phyloP scores from a whole-genome alignment of 2,113 vertebrate species.

The Macrotus californicus region DNA sequence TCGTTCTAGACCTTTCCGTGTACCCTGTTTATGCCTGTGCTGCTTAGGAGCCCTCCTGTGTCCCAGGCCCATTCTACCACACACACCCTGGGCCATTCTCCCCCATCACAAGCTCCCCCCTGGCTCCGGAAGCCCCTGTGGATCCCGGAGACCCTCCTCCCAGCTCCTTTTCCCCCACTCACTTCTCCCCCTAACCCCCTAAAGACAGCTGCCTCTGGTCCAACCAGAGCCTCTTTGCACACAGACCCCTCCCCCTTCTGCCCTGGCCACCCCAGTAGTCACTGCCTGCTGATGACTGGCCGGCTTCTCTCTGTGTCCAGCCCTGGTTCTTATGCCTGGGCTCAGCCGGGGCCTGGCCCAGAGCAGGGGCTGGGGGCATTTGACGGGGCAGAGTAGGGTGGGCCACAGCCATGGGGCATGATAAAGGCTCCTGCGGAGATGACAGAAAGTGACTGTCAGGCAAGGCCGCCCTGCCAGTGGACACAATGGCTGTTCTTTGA shows the following conservation, averaged over 20 bases:
- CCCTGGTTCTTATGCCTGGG: background rate
- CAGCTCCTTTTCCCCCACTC: too few species aligned
- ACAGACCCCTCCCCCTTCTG: background rate
- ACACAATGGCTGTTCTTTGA: background rate
- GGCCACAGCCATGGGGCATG: background rate
- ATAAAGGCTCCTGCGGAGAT: background rate
- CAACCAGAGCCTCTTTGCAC: background rate
- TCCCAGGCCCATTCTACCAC: too few species aligned
- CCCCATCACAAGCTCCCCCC: too few species aligned
- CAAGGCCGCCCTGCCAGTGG: background rate
- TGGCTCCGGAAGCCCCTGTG: background rate
- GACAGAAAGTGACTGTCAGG: background rate
- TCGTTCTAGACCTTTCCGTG: background rate
- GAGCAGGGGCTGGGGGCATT: background rate
- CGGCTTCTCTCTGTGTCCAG: background rate
- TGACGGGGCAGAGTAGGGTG: background rate
- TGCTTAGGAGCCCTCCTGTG: background rate
- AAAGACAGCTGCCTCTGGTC: background rate
- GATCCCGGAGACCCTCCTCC: background rate
- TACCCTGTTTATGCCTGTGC: too few species aligned
- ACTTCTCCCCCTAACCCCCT: accelerated
- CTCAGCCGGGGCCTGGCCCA: background rate
- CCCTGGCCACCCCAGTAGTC: background rate
- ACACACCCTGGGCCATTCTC: background rate
- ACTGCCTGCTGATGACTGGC: background rate